phyloP scores from a whole-genome alignment of 23 tunicate genomes.

The Pegea sp. region DNA sequence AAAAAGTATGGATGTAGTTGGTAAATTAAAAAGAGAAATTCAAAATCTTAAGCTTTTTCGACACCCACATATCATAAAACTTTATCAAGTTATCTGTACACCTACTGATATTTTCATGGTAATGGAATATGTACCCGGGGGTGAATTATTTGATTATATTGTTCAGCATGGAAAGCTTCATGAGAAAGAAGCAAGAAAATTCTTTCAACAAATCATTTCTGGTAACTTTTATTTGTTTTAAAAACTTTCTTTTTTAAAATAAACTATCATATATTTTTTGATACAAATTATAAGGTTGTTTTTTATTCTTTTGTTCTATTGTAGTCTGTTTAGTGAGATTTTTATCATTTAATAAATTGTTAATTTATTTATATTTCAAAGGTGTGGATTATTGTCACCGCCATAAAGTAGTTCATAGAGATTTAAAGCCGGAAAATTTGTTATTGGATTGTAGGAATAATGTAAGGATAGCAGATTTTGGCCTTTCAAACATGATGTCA shows the following conservation, averaged over 20 bases:
- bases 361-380: constrained; percentile 5
- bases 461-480: constrained; percentile 98
- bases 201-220: constrained; percentile 97
- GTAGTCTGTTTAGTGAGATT: too few relatives aligned
- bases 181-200: constrained; percentile 85
- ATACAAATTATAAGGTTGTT: too few relatives aligned
- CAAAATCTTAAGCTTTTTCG: constrained; percentile 91
- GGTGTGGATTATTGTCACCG: constrained; percentile 97
- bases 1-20: constrained; percentile 87
- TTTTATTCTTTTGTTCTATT: too few relatives aligned
- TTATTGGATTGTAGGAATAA: constrained; percentile 66
- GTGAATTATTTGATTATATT: constrained; percentile 96
- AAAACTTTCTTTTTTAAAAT: too few relatives aligned
- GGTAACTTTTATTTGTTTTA: constrained; percentile 22
- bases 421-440: constrained; percentile 94
- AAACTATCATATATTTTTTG: too few relatives aligned
- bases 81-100: constrained; percentile 93
- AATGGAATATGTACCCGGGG: constrained; percentile 99
- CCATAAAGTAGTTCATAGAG: constrained; percentile 96
- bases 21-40: constrained; percentile 87
- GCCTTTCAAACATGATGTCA: constrained; percentile 96
- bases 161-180: constrained; percentile 82
- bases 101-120: constrained; percentile 99
- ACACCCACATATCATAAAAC: constrained; percentile 98
- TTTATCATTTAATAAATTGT: background rate